Base-by-base conservation (phyloP, 2,888 invertebrate genomes). In the Clepsis dumicolana region DNA sequence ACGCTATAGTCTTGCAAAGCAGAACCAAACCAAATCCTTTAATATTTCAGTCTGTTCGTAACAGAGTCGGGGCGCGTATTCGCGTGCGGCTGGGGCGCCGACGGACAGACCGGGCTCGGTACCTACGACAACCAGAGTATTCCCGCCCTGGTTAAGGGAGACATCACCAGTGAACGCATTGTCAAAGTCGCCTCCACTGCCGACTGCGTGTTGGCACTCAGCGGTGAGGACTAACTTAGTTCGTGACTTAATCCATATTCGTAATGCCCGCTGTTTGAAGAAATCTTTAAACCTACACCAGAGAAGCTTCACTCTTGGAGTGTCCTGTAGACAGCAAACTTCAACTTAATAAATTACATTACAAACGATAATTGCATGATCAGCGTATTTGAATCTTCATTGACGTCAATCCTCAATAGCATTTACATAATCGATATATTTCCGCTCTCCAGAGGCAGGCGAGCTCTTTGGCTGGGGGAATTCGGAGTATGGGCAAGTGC, bases 381-480 rank as follows among this genome's bases (percentile, higher is more conserved):
- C n/a, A n/a, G n/a, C n/a, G n/a, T n/a, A n/a, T n/a, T n/a, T n/a
- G n/a, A n/a, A n/a, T n/a, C n/a, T n/a, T n/a, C n/a, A n/a, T n/a
- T n/a, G n/a, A n/a, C n/a, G n/a, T n/a, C n/a, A n/a, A n/a, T n/a
- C n/a, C n/a, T n/a, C n/a, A n/a, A n/a, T n/a, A 10, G 35, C 35
- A 5, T 10, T 35, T 4, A 35, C n/a, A n/a, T n/a, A n/a, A n/a
- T n/a, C n/a, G n/a, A 35, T 12, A 35, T 10, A 10, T 5, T 41
- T 16, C 16, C 16, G n/a, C n/a, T 41, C 0, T n/a, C 16, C 80
- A 97, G 97, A 98, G 73, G 95, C 96, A 77, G 98, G 99, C 3
- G 97, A 98, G 78, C 94, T 98, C 1, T 99, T 98, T 89, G 99
- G 98, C 0, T 99, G 99, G 99, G 99, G 99, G 7, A 99, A 98